phyloP scores from a whole-genome alignment of 2,797 vertebrate genomes.

The Dicrostonyx torquatus region DNA sequence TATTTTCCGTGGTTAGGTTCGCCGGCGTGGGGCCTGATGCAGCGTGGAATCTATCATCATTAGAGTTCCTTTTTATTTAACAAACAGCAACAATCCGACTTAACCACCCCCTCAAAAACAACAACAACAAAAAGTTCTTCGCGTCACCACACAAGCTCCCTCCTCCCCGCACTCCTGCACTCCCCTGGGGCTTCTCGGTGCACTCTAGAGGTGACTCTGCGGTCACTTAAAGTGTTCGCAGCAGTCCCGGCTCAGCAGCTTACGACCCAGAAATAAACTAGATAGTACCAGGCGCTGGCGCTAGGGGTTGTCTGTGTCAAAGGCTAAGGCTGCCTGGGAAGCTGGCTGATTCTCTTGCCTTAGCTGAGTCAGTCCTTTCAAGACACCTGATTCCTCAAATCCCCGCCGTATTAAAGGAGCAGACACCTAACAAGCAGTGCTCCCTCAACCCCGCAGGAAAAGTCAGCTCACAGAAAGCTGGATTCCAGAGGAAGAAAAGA shows the following conservation, averaged over 20 bases:
- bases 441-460: neutral
- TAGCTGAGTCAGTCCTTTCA: slow-evolving; percentile 11
- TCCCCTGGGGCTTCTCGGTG: neutral
- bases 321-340: slow-evolving; percentile 63
- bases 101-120: neutral
- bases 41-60: slow-evolving; percentile 72
- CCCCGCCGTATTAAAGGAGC: neutral
- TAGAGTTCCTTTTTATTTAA: slow-evolving; percentile 62
- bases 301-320: slow-evolving; percentile 80
- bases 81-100: slow-evolving; percentile 35
- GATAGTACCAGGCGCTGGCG: slow-evolving; percentile 69
- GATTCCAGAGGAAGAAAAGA: neutral
- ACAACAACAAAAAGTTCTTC: neutral
- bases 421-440: neutral
- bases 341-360: slow-evolving; percentile 9
- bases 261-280: slow-evolving; percentile 37
- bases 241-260: neutral
- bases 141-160: neutral
- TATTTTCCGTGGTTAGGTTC: slow-evolving; percentile 67
- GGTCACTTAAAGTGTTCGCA: neutral
- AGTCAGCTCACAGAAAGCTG: neutral
- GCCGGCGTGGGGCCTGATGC: slow-evolving; percentile 15
- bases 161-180: neutral
- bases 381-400: neutral
- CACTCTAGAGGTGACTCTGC: neutral